Base-by-base conservation (phyloP, 2,888 invertebrate genomes). In the Biston betularia region DNA sequence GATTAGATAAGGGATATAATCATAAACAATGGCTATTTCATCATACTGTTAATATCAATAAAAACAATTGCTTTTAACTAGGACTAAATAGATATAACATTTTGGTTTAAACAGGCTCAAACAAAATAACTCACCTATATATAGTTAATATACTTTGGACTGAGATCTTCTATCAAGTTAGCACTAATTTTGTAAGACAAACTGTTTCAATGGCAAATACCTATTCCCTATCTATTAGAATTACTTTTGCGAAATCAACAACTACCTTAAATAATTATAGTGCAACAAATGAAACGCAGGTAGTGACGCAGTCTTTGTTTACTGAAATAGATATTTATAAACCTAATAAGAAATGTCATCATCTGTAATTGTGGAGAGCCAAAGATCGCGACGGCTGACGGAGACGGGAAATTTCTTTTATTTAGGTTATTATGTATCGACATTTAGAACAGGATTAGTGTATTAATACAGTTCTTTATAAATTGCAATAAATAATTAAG, bases 11-110 rank as follows among this genome's bases (percentile, higher is more conserved):
- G 33, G 14, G 46, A 54, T 15, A 6, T 34, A 53, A 55, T 42
- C 42, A 59, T n/a, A 44, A 59, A 59, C 64, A 64, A 63, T 40
- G 9, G 33, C 0, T 33, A 48, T 59, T 57, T 57, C 57, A 63
- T 34, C 44, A 63, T 35, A 53, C 34, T n/a, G n/a, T 10, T 50
- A 24, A 24, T 24, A 50, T 14, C 50, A 50, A 12, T 35, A 48
- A 11, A 24, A 45, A 45, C 48, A 48, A 10, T 50, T 4, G 14
- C 50, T 34, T 50, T 50, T 8, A 34, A 34, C 7, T 35, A n/a
- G n/a, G 35, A 9, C 9, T n/a, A 14, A n/a, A 52, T 35, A 9
- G 3, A 3, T 9, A 11, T 24, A 24, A 24, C 24, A 24, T n/a
- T 35, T 35, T 4, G 34, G 6, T 34, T 38, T 38, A 14, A 38